Base-by-base conservation (phyloP, 92 coral and sea anemone species). In the Zoanthus gigantus region DNA sequence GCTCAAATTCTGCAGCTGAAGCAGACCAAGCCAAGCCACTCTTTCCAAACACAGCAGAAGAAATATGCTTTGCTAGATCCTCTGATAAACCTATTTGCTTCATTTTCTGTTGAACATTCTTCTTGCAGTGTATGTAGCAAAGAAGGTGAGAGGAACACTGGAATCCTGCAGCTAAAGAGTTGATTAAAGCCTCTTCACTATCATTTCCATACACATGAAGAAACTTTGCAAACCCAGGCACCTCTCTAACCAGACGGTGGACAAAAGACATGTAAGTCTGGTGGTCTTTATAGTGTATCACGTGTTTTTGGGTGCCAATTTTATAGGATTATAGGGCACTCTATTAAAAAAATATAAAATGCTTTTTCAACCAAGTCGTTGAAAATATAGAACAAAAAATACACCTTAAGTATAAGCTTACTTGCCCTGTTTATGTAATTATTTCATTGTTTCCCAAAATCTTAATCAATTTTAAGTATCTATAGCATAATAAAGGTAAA, bases 241-340 rank as follows among this genome's bases (percentile, higher is more conserved):
- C 67, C 72, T 91, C 94, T 46, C 94, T 56, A 1, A 75, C 23
- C 30, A 93, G 87, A 17, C 94, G 82, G 74, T 93, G 92, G 48
- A 91, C 50, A 47, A 93, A 88, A 13, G 96, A 93, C 16, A 91
- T 88, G 77, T 91, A 93, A 23, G 94, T 93, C 11, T 60, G 18
- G 72, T 93, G 76, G 9, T 91, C 94, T 86, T 90, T 37, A 37
- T 93, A 0, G 94, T 85, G 92, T 91, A 74, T 61, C 92, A 89
- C 15, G 91, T 77, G 92, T 88, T 91, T 23, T 81, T 47, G 13
- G 93, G 94, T 7, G 91, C 23, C 23, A 23, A 23, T 23, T 23
- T 23, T 23, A 23, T 23, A 23, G 23, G 23, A 23, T 23, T 23
- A 23, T 23, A 23, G 23, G 23, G 0, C 23, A 23, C 23, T 23